Base-by-base conservation (phyloP, 2,797 vertebrate species). In the Trematomus bernacchii region DNA sequence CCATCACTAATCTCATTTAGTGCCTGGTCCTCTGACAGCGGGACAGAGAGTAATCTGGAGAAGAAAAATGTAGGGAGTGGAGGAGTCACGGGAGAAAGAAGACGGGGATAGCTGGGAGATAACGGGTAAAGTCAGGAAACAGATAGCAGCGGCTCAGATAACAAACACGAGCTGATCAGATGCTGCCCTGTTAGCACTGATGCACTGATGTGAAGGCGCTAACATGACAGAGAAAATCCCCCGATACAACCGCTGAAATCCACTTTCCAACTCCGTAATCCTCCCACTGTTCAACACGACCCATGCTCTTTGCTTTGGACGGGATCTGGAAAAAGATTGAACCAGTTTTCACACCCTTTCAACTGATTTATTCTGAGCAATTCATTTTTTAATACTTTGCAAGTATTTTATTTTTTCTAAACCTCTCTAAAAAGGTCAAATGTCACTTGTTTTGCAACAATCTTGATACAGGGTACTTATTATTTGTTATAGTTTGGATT, bases 1-100 rank as follows among this genome's bases (percentile, higher is more conserved):
- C 89, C 88, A 64, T 83, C 91, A 85, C 88, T 92, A 92, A 93
- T 93, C 93, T 84, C 79, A 88, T 94, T 93, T 84, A 81, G 71
- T 37, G 67, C 77, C 73, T 67, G 18, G 71, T 80, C 83, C 83
- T 78, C 77, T 77, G 76, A 85, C 72, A 79, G 44, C 72, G 37
- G 33, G 63, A 76, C 60, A 1, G 27, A 64, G 70, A 76, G 77
- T 76, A 43, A 84, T 79, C 60, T 73, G 83, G 73, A 78, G 82
- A 81, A 82, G 69, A 80, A 68, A 88, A 6, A 37, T 37, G 52
- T 77, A 73, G 59, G 42, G 59, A 59, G 61, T n/a, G 69, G 47
- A 71, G 18, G 59, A 70, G 71, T 65, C 37, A 37, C 7, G 33
- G 33, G 6, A 37, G 27, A 27, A 27, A 3, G 5, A 27, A 5